These are phyloP conservation scores for Hipparchia sbordonii DNA, from an alignment of 2,888 invertebrate species.

Conservation along the genomic window DNA sequence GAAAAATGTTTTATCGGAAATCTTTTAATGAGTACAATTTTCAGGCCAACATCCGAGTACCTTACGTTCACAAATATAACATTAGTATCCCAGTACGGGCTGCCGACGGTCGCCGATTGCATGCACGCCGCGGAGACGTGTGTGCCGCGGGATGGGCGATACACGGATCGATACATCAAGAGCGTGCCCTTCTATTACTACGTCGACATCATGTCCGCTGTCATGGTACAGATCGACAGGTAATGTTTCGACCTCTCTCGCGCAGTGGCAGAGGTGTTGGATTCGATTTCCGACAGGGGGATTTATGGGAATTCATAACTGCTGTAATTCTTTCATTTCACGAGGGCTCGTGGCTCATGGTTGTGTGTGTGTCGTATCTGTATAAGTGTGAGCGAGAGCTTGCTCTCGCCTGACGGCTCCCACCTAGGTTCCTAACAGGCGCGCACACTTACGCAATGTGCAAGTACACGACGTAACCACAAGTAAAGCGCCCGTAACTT, in stretches of 20 bases:
- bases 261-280: not conserved
- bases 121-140: constrained; percentile 71
- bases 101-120: constrained; percentile 74
- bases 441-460: too few species aligned
- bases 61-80: constrained; percentile 87
- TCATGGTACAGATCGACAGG: constrained; percentile 83
- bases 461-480: too few species aligned
- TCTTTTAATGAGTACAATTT: constrained; percentile 12
- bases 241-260: constrained; percentile 42
- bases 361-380: too few species aligned
- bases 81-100: constrained; percentile 86
- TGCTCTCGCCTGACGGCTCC: too few species aligned
- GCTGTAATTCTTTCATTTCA: too few species aligned
- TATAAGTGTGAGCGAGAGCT: too few species aligned
- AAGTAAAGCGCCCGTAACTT: too few species aligned
- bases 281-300: not conserved
- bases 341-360: too few species aligned
- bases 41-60: constrained; percentile 70
- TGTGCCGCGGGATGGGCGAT: constrained; percentile 79
- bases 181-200: constrained; percentile 84
- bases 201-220: constrained; percentile 85
- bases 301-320: not conserved
- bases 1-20: not conserved
- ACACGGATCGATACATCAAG: constrained; percentile 79
- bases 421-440: too few species aligned